Evolutionary conservation across 2,113 vertebrate species (phyloP).

Genomic region (Sterrhoptilus dennistouni): DNA sequence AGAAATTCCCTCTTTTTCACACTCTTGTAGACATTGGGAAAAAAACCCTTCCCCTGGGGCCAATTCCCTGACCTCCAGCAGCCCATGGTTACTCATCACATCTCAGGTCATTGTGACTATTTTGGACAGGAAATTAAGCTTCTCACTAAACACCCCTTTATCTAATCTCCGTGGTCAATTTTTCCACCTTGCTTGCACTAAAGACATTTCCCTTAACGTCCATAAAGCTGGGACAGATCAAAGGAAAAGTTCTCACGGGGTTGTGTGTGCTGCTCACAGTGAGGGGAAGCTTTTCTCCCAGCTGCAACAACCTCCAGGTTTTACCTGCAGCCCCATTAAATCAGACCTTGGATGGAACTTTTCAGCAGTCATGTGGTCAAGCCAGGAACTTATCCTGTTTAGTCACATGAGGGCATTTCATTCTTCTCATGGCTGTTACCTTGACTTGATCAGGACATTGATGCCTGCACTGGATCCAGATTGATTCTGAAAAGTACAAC

Average conservation of each 20-base stretch:
- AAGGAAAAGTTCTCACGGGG: background rate
- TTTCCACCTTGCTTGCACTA: background rate
- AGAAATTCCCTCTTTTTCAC: background rate
- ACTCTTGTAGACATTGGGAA: background rate
- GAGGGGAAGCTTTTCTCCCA: background rate
- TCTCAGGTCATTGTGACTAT: background rate
- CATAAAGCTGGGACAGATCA: background rate
- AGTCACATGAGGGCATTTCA: background rate
- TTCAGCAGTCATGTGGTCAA: background rate
- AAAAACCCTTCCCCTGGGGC: background rate
- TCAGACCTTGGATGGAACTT: background rate
- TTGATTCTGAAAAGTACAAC: background rate
- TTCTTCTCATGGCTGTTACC: background rate
- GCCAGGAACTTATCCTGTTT: background rate
- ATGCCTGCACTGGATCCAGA: background rate
- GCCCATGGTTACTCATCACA: background rate
- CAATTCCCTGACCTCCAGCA: background rate
- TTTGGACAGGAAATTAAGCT: conserved; percentile 22
- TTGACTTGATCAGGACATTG: background rate
- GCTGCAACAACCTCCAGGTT: background rate
- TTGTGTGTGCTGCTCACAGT: background rate
- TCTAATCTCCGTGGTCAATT: background rate
- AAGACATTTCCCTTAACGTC: background rate
- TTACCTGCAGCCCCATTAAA: background rate
- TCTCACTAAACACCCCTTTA: background rate